Evolutionary conservation across 2,888 invertebrate genomes (phyloP), one percentile per base, ranked within the genome.

Genomic region (Hirtodrosophila confusa): DNA sequence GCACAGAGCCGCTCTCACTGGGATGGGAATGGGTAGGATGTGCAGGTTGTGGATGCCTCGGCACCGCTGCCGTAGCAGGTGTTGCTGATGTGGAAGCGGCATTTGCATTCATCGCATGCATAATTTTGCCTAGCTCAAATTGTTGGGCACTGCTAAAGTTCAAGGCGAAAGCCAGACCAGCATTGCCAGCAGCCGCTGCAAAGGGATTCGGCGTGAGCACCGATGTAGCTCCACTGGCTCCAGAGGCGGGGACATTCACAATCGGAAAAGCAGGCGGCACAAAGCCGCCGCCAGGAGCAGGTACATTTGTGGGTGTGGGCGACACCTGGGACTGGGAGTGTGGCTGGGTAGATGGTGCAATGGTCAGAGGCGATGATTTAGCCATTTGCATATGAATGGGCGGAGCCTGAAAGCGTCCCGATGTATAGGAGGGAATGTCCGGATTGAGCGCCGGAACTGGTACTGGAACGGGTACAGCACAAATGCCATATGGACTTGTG

Each of bases 121-220:
- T 86, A 27, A 89, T 75, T 67, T 90, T 89, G 33, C 88, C 87
- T 47, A 89, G 58, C 33, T 88, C 89, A 44, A 88, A 65, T 61
- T 90, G 89, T 43, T 89, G 88, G 3, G 80, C 86, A 8, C 69
- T 75, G 73, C 73, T 89, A 12, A 90, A 85, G 27, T 78, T 75
- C 67, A 75, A 84, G 35, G 75, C 87, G 57, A 78, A 75, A 36
- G 78, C 55, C 36, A 80, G 54, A 10, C 78, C 62, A 29, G 70
- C 64, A 54, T 72, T 83, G 1, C 67, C 68, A 23, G 68, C 45
- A 4, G 75, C 65, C 0, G 72, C 57, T 36, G 87, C 80, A 69
- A 87, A 89, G 8, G 89, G 88, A 71, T 89, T 90, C 29, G 90
- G 87, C 7, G 89, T 85, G 9, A 91, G 82, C 58, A 90, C 90